Base-by-base conservation (phyloP, 2,113 vertebrate genomes). In the Chitala chitala region DNA sequence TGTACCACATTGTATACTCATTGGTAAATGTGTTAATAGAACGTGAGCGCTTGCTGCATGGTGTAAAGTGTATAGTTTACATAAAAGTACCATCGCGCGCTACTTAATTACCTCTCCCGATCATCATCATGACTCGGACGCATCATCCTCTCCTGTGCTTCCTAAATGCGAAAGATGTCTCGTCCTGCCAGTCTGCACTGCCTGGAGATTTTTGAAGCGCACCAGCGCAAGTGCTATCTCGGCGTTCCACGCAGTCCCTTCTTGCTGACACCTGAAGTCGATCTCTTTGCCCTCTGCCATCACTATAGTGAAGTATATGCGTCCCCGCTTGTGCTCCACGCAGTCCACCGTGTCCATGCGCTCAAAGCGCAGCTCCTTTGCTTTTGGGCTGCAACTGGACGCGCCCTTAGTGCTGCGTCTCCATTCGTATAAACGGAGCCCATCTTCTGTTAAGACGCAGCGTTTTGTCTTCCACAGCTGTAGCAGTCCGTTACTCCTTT, bases 391-490 rank as follows among this genome's bases (percentile, higher is more conserved):
- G 17, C 86, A 86, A 66, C 85, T 90, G 40, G 87, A 83, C 68
- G 80, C 77, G 44, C 71, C 58, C 40, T 29, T 54, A 1, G 77
- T 77, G 44, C 75, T 69, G 3, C 76, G 24, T 55, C 78, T 86
- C 76, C 85, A 83, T 76, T 72, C 76, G 66, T 80, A 83, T 74
- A 98, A 87, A 65, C 93, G 91, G 84, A 98, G 85, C 5, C 95
- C 95, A 42, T 92, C 91, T 70, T 96, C 95, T 0, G 93, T 92
- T 77, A 98, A 90, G 77, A 95, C 88, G 82, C 95, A 98, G 38
- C 91, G 91, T 79, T 98, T 98, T 78, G 90, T 92, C 85, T 98
- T 96, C 95, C 95, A 96, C 69, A 93, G 90, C 88, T 96, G 95
- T 85, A 98, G 91, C 77, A 98, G 91, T 2, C 95, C 95, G 38